phyloP scores from a whole-genome alignment of 1,140 invertebrate genomes.

The Sinonovacula constricta region DNA sequence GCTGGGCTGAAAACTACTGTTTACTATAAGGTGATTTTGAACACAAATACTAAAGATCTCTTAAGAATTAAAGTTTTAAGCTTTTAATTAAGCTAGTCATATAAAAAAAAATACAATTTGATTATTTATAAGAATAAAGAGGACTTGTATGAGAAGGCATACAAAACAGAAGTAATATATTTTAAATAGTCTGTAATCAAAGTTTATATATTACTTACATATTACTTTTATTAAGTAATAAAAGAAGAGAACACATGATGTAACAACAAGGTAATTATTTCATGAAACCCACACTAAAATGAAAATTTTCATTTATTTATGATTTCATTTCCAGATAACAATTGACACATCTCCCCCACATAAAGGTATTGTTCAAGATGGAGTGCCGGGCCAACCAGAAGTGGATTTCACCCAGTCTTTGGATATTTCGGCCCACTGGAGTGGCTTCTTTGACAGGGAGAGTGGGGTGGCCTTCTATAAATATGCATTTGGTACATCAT shows the following conservation, averaged over 20 bases:
- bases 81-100: neutral
- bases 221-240: neutral
- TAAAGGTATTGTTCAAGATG: slow-evolving; percentile 13
- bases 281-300: neutral
- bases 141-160: neutral
- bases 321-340: neutral
- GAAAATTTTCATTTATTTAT: neutral
- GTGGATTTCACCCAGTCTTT: no score
- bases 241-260: neutral
- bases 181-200: neutral
- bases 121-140: neutral
- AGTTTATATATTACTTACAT: no score
- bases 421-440: slow-evolving; percentile 1
- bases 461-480: slow-evolving; percentile 56
- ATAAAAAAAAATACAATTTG: no score
- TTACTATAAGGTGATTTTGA: slow-evolving; percentile 2
- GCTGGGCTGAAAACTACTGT: slow-evolving; percentile 8
- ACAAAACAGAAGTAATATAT: neutral
- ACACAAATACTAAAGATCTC: no score
- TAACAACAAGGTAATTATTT: neutral
- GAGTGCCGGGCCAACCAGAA: slow-evolving; percentile 38
- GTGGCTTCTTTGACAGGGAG: slow-evolving; percentile 54
- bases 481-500: slow-evolving; percentile 52
- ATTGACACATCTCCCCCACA: slow-evolving; percentile 23
- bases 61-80: no score